A percentile compares a stretch with the other conserved stretches of the same genome.
Conservation (phyloP, 1,140 invertebrate genomes). For the Hypsibius dujardini region DNA sequence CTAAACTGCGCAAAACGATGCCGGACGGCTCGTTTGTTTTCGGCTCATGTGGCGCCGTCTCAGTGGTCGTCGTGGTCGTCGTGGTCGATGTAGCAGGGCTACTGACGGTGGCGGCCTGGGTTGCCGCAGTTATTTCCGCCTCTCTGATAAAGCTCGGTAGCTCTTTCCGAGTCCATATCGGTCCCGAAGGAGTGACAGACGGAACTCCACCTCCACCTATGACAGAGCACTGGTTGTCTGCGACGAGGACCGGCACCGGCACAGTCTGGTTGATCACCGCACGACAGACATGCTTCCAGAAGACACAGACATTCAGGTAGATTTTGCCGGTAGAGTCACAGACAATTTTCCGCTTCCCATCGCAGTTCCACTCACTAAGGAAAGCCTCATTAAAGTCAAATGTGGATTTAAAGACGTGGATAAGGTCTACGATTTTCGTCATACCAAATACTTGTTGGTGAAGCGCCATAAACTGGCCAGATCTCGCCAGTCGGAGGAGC, state of each 20-base stretch:
- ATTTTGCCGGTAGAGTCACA: not conserved
- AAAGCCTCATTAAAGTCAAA: not conserved
- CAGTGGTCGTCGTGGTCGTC: not conserved
- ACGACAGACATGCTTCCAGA: not conserved
- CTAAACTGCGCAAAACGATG: too few relatives aligned
- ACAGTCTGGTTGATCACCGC: not conserved
- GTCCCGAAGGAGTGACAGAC: not conserved
- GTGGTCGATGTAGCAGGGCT: not conserved
- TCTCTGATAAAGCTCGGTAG: not conserved
- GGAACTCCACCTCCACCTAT: not conserved
- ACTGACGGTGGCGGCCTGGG: not conserved
- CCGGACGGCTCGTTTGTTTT: too few relatives aligned
- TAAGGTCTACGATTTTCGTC: not conserved
- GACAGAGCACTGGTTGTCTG: not conserved
- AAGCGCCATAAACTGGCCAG: not conserved
- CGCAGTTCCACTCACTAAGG: not conserved
- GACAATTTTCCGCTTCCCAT: not conserved
- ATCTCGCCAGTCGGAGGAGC: not conserved
- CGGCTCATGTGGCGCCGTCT: too few relatives aligned
- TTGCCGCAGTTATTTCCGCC: not conserved
- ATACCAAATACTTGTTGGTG: not conserved
- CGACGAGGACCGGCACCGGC: not conserved
- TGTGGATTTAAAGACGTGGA: too few relatives aligned
- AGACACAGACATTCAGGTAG: not conserved
- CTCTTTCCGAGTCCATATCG: not conserved